phyloP scores from a whole-genome alignment of 1,140 invertebrate species.

The Temnothorax curvispinosus region DNA sequence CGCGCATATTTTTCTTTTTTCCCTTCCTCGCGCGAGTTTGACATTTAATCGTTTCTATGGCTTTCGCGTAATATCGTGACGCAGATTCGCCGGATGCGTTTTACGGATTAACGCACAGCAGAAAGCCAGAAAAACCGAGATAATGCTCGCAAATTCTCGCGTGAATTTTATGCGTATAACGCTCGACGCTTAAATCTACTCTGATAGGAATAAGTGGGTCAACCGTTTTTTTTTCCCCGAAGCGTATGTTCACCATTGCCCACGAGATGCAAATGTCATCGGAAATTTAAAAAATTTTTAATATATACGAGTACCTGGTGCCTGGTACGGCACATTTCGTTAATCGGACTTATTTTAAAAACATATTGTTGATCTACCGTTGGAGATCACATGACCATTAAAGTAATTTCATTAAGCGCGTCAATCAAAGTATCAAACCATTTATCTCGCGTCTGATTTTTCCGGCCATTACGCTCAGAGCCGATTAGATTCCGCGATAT shows the following conservation, averaged over 20 bases:
- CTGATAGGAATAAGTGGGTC: conserved; percentile 34
- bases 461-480: conserved; percentile 39
- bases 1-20: conserved; percentile 36
- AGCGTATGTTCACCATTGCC: neutral
- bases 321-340: neutral
- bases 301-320: neutral
- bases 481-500: conserved; percentile 42
- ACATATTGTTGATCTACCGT: neutral
- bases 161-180: conserved; percentile 40
- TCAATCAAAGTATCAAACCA: conserved; percentile 36
- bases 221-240: neutral
- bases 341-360: conserved; percentile 1
- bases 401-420: conserved; percentile 45
- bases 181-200: conserved; percentile 19
- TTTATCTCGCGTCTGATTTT: conserved; percentile 48
- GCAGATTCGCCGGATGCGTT: conserved; percentile 42
- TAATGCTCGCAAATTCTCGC: conserved; percentile 46
- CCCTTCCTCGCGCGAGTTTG: neutral
- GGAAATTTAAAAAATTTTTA: neutral
- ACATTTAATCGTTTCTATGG: conserved; percentile 44
- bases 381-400: neutral
- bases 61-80: conserved; percentile 43
- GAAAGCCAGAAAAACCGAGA: conserved; percentile 31
- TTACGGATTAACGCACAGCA: conserved; percentile 48
- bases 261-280: neutral